Base-by-base conservation (phyloP, 2,113 vertebrate genomes). In the Oreochromis aureus region DNA sequence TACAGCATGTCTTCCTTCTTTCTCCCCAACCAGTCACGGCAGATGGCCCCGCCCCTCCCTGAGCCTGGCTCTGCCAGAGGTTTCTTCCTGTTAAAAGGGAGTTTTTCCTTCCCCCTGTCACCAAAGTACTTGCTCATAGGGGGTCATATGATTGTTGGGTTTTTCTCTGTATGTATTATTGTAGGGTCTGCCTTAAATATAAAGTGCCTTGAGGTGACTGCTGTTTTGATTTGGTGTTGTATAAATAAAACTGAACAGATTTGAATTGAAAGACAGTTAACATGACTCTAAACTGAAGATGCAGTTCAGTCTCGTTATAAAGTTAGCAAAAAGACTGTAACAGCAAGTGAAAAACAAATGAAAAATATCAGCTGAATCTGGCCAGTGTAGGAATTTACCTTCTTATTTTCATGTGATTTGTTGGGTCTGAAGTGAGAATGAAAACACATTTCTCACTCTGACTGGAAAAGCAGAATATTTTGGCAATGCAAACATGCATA, bases 1-100 rank as follows among this genome's bases (percentile, higher is more conserved):
- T n/a, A n/a, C n/a, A n/a, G n/a, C n/a, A n/a, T n/a, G n/a, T n/a
- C n/a, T n/a, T n/a, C n/a, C n/a, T n/a, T 59, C 58, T 59, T 15
- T 10, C 1, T 0, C 27, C 27, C 58, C 58, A 59, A 59, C 58
- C 3, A 1, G 5, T 59, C 2, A 0, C 27, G 16, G 27, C 56
- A 59, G 27, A 32, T 59, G 58, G 15, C 5, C 0, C 5, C 0
- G 1, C 0, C 7, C 15, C 5, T 59, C 27, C 58, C 27, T 59
- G 4, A 30, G 1, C 58, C 27, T 32, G 58, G 27, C 6, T 59
- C 58, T 59, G 7, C 58, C 1, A 2, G 27, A 18, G 27, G 58
- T 32, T 59, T 59, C 27, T 32, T 59, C 27, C 15, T 59, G 58
- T 59, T 59, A 59, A 59, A 61, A 61, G 27, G 58, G 58, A 59